phyloP scores from a whole-genome alignment of 2,888 invertebrate species.

The Hirtodrosophila cameraria region DNA sequence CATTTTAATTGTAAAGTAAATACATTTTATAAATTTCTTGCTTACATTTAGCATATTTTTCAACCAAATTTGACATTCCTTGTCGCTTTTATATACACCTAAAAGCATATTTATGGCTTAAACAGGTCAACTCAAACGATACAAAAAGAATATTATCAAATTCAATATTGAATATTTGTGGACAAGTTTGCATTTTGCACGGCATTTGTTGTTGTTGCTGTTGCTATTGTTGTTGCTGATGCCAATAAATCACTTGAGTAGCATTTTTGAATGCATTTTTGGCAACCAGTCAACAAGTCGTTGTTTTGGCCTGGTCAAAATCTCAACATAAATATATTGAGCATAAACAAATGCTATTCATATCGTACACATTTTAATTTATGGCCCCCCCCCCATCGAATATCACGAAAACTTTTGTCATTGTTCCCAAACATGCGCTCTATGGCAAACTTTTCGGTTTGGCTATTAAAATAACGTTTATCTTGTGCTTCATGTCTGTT shows the following conservation, averaged over 20 bases:
- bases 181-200: slow-evolving; percentile 17
- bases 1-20: no score
- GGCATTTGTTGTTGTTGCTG: slow-evolving; percentile 38
- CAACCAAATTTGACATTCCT: no score
- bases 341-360: slow-evolving; percentile 7
- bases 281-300: slow-evolving; percentile 1
- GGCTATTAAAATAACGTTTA: slow-evolving; percentile 61
- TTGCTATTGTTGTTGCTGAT: no score
- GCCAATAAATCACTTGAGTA: slow-evolving; percentile 39
- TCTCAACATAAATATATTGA: slow-evolving; percentile 6
- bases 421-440: no score
- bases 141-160: not conserved
- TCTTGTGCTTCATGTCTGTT: slow-evolving; percentile 22
- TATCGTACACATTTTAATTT: slow-evolving; percentile 35
- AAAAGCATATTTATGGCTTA: slow-evolving; percentile 15
- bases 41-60: no score
- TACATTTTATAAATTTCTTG: no score
- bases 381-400: no score
- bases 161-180: slow-evolving; percentile 15
- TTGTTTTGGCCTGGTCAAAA: not conserved
- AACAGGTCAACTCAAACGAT: slow-evolving; percentile 26
- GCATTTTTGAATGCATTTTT: slow-evolving; percentile 13
- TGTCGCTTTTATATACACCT: not conserved
- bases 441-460: slow-evolving; percentile 5
- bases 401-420: slow-evolving; percentile 20